A percentile compares a stretch with the other conserved stretches of the same genome.
Conservation (phyloP, 2,113 vertebrate genomes). For the Axis porcinus region DNA sequence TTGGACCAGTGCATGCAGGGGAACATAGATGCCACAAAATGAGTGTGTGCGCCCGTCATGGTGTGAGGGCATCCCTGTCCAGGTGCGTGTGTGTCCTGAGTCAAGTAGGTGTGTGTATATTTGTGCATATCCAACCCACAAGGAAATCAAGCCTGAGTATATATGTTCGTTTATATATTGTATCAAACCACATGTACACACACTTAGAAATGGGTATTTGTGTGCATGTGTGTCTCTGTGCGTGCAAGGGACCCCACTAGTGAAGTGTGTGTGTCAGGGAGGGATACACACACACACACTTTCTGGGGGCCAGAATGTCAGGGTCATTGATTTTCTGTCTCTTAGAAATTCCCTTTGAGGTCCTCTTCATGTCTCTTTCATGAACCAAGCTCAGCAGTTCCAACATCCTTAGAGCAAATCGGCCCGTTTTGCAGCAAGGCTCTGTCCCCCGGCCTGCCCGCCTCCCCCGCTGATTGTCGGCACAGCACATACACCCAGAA, state of each 20-base stretch:
- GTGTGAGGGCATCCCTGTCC: not conserved
- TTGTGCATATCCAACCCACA: not conserved
- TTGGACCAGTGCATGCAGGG: not conserved
- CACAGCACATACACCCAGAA: rapidly evolving
- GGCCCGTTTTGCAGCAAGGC: not conserved
- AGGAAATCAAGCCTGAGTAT: not conserved
- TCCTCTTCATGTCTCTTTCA: conserved; percentile 58
- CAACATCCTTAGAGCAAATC: conserved; percentile 8
- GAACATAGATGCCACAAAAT: not conserved
- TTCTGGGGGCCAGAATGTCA: conserved; percentile 27
- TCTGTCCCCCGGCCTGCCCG: not conserved
- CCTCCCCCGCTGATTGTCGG: not conserved
- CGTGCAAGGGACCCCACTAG: not conserved
- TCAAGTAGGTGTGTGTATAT: not conserved
- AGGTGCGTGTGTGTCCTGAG: too few species aligned
- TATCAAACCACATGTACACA: not conserved
- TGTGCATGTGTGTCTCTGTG: not conserved
- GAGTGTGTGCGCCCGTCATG: not conserved
- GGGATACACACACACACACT: not conserved
- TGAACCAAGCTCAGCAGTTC: conserved; percentile 23
- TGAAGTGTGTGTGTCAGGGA: not conserved
- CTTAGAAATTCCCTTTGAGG: conserved; percentile 66
- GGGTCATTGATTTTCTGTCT: conserved; percentile 65
- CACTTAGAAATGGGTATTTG: not conserved
- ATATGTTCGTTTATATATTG: too few species aligned